Evolutionary conservation across 2,113 vertebrate genomes (phyloP), one percentile per base, ranked within the genome.

Genomic region (Erythrolamprus reginae): DNA sequence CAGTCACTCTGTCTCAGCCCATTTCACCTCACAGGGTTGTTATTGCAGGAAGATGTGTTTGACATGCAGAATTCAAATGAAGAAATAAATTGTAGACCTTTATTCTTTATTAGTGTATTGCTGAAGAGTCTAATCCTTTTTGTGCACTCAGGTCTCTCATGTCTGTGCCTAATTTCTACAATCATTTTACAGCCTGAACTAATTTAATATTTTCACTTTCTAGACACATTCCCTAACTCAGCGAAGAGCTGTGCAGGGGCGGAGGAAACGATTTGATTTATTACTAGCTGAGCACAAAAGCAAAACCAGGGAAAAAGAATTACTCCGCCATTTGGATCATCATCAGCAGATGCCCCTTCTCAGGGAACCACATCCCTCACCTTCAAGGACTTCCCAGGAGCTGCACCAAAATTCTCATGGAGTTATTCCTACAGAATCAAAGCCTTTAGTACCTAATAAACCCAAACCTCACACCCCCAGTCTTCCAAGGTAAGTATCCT

Each of bases 181-280:
- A 15, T 83, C 89, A 50, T 56, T 38, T 84, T 89, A 92, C 42
- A 83, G 23, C 55, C 23, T 82, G 13, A 88, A 93, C 93, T 95
- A 95, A 95, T 94, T 89, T 93, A 9, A 13, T 55, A 38, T 23
- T 91, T 51, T 21, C 94, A 51, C 50, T 96, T 90, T 95, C 21
- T 96, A 99, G 99, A 99, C 99, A 98, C 99, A 99, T 99, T 99
- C 99, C 98, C 98, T 99, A 98, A 98, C 98, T 98, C 99, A 99
- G 97, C 98, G 99, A 97, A 98, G 99, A 97, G 98, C 98, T 89
- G 99, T 99, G 96, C 98, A 98, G 95, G 99, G 99, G 96, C 98
- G 99, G 96, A 98, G 98, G 97, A 99, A 99, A 95, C 98, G 98
- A 96, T 99, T 99, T 93, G 99, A 99, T 96, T 97, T 98, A 88